Base-by-base conservation (phyloP, 2,888 invertebrate species). In the Pseudolycoriella hygida region DNA sequence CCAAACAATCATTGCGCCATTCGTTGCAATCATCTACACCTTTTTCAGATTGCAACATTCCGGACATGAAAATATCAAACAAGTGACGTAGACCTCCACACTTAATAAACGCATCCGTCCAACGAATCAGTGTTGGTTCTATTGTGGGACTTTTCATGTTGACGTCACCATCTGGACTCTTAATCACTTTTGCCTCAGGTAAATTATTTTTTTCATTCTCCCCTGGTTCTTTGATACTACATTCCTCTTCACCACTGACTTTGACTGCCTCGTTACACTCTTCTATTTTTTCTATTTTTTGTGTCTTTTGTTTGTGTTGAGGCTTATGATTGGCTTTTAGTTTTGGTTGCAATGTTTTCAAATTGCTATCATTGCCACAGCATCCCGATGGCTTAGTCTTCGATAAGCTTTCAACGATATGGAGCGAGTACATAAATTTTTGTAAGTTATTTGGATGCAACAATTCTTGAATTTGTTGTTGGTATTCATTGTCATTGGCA, bases 1-100 rank as follows among this genome's bases (percentile, higher is more conserved):
- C 90, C 20, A 94, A 68, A 57, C 92, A 93, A 60, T 94, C 94
- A 60, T 92, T 92, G 46, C 90, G 80, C 94, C 94, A 94, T 66
- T 93, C 88, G 47, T 64, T 66, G 10, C 57, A 48, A 42, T 62
- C 64, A 52, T 87, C 84, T 44, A 83, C 78, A 18, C 77, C 77
- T 45, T 77, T 76, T 18, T 69, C 60, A 49, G 70, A 70, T 67
- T 87, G 86, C 49, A 88, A 61, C 37, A 77, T 76, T 38, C 83
- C 89, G 30, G 85, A 87, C 74, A 87, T 83, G 66, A 93, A 90
- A 52, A 93, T 90, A 59, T 88, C 86, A 60, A 89, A 90, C 30
- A 93, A 68, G 64, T 90, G 81, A 48, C 83, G 73, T 51, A 94
- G 65, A 1, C 93, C 93, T 12, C 92, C 92, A 53, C 83, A 80